Base-by-base conservation (phyloP, 2,797 vertebrate genomes). In the Merluccius polli region DNA sequence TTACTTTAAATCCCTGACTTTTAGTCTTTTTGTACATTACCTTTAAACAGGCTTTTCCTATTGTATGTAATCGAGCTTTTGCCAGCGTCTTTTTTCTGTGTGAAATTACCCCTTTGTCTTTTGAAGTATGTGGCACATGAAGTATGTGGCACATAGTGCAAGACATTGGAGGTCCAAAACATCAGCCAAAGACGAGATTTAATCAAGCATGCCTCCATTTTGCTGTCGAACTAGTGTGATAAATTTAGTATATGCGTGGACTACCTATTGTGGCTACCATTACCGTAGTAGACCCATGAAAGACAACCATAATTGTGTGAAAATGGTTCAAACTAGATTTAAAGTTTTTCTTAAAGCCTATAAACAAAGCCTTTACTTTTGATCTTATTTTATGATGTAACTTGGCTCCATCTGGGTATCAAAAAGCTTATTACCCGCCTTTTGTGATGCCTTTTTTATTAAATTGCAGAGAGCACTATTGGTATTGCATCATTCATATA, bases 381-480 rank as follows among this genome's bases (percentile, higher is more conserved):
- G 52, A 27, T 63, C 52, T 63, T 63, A 18, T 18, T 63, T 63
- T 24, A 63, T 63, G 52, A 63, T 63, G 52, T 63, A 63, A 63
- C 52, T 63, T 63, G n/a, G 52, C 52, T 63, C 52, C n/a, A 11
- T 63, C 52, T 63, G 52, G 52, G n/a, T 63, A 24, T 63, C 48
- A 21, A 21, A 44, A 7, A n/a, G 48, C 48, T n/a, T 52, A 52
- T 63, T 63, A 63, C 24, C 52, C 21, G 4, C n/a, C 52, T 63
- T 52, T 52, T 63, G 52, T 63, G n/a, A 63, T 63, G 52, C 52
- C 52, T 2, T 24, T 24, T 63, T 63, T 63, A 24, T 63, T 63
- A 63, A 24, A 63, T 63, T 63, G 52, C 52, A 63, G 52, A 63
- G 52, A n/a, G 52, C 52, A 24, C 52, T 63, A 63, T 63, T 63